Evolutionary conservation across 2,797 vertebrate genomes (phyloP).

Genomic region (Enteromius argenteus): DNA sequence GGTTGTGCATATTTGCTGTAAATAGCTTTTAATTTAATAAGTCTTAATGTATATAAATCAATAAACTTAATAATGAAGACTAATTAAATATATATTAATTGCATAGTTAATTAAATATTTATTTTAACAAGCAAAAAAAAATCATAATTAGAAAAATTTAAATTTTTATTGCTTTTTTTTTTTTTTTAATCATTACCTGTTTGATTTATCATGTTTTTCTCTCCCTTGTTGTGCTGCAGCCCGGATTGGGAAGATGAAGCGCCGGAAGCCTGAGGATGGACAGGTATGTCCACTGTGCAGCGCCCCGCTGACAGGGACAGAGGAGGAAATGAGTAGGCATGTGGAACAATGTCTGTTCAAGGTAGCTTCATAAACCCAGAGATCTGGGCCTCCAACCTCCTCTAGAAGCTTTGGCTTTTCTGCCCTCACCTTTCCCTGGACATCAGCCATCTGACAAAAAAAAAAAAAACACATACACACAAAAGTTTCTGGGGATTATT

Average conservation of each 20-base stretch:
- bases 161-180: too few relatives aligned
- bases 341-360: slow-evolving; percentile 99
- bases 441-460: neutral
- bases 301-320: slow-evolving; percentile 96
- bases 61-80: neutral
- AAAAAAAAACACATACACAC: neutral
- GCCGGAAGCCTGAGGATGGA: slow-evolving; percentile 98
- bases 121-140: too few relatives aligned
- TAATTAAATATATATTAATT: too few relatives aligned
- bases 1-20: neutral
- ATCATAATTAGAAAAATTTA: too few relatives aligned
- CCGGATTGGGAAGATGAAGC: slow-evolving; percentile 99
- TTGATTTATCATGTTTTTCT: slow-evolving; percentile 22
- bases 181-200: neutral
- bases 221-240: slow-evolving; percentile 76
- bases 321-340: slow-evolving; percentile 99
- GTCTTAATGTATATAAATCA: neutral
- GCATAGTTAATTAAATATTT: too few relatives aligned
- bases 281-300: slow-evolving; percentile 99
- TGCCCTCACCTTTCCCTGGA: slow-evolving; percentile 57
- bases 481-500: neutral
- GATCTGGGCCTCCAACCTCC: slow-evolving; percentile 67
- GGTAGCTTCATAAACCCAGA: slow-evolving; percentile 84
- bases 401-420: slow-evolving; percentile 70
- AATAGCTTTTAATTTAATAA: neutral